Evolutionary conservation across 2,797 vertebrate species (phyloP).

Genomic region (Gobio occitaniae): DNA sequence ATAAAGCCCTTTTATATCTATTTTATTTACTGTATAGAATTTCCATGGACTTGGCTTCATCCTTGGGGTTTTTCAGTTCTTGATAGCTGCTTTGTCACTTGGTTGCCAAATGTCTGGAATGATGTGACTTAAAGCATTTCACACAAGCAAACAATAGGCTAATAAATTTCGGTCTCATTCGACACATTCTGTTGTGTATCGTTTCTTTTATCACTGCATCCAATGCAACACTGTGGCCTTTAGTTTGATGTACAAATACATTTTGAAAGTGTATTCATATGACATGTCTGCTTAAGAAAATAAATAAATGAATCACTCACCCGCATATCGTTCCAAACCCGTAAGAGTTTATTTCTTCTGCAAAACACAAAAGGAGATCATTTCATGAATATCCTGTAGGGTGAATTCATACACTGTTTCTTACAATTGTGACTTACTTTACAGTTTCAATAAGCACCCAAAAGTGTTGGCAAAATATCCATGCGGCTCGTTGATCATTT

Average conservation of each 20-base stretch:
- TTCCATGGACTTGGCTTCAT: constrained; percentile 78
- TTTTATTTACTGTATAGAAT: constrained; percentile 89
- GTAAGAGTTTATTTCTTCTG: neutral
- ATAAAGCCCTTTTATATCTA: constrained; percentile 84
- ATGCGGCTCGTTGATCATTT: neutral
- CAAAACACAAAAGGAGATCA: neutral
- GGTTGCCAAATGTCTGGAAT: constrained; percentile 92
- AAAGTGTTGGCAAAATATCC: neutral
- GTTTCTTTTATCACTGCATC: constrained; percentile 41
- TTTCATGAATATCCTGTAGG: neutral
- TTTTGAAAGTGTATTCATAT: neutral
- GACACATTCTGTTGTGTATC: constrained; percentile 43
- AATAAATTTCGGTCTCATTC: constrained; percentile 87
- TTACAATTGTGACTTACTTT: neutral
- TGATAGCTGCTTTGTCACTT: constrained; percentile 86
- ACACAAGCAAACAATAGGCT: constrained; percentile 86
- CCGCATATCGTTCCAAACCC: neutral
- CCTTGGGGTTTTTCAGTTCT: constrained; percentile 81
- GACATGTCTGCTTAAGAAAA: neutral
- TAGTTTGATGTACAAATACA: neutral
- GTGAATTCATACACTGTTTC: neutral
- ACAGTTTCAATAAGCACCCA: neutral
- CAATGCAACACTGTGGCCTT: neutral
- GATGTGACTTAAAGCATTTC: constrained; percentile 83
- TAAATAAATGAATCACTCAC: neutral